A percentile compares a stretch with the other conserved stretches of the same genome.
Conservation (phyloP, 2,797 vertebrate genomes). For the Onychomys leucogaster region DNA sequence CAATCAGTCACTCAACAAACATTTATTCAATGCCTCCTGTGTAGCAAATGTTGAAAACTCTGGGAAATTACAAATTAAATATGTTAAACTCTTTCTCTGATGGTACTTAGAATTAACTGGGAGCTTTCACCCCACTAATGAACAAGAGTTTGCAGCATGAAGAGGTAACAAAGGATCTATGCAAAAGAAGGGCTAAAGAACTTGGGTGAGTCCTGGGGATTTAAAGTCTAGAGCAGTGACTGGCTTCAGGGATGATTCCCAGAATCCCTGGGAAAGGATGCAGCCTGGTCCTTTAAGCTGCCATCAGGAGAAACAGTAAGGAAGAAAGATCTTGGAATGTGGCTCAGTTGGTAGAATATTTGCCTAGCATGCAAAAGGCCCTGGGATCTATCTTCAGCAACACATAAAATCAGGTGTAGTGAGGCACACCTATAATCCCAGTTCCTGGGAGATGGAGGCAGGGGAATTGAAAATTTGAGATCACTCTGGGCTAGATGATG, state of each 20-base stretch:
- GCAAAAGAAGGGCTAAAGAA: background rate
- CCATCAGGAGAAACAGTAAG: background rate
- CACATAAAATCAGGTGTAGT: background rate
- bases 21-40: background rate
- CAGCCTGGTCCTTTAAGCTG: background rate
- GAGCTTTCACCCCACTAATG: background rate
- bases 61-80: conserved; percentile 15
- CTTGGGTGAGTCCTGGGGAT: background rate
- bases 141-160: background rate
- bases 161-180: background rate
- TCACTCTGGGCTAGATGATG: background rate
- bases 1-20: conserved; percentile 44
- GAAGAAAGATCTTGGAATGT: background rate
- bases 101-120: background rate
- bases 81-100: background rate
- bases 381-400: background rate
- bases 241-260: background rate
- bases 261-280: background rate
- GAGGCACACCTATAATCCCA: background rate
- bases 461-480: background rate
- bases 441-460: background rate
- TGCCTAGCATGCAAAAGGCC: background rate
- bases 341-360: background rate
- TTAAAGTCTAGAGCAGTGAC: background rate
- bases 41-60: background rate